Evolutionary conservation across 2,797 vertebrate species (phyloP).

Genomic region (Leuciscus waleckii): DNA sequence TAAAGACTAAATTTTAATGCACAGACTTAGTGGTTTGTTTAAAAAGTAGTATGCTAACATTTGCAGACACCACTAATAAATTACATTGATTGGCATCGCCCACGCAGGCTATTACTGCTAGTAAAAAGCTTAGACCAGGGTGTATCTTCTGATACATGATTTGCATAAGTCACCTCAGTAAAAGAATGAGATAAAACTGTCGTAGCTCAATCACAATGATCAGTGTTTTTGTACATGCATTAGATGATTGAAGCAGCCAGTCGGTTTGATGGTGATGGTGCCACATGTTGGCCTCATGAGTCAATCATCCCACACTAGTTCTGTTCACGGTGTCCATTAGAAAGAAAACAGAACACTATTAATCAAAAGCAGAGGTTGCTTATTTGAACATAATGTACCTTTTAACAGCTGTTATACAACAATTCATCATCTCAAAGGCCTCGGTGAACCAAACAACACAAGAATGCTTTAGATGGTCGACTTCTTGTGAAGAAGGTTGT

Average conservation of each 20-base stretch:
- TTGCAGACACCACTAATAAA: neutral
- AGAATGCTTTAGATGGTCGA: neutral
- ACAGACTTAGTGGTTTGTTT: neutral
- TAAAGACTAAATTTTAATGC: neutral
- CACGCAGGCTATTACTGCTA: neutral
- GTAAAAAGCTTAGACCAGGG: neutral
- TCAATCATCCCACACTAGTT: constrained; percentile 37
- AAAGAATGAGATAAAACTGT: neutral
- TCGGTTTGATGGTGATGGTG: neutral
- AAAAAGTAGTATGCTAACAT: neutral
- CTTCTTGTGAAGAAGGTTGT: neutral
- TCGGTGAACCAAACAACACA: neutral
- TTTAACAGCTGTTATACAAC: constrained; percentile 25
- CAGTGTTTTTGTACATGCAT: neutral
- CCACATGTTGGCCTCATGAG: neutral
- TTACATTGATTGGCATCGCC: neutral
- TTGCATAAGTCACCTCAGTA: constrained; percentile 4
- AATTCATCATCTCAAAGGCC: constrained; percentile 4
- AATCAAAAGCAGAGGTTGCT: constrained; percentile 27
- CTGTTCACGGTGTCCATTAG: constrained; percentile 22
- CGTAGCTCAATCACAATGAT: neutral
- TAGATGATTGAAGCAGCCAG: constrained; percentile 18
- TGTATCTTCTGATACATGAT: constrained; percentile 3
- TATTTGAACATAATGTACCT: constrained; percentile 27
- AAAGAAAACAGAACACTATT: constrained; percentile 21